phyloP scores from a whole-genome alignment of 2,113 vertebrate species.

The Cheilinus undulatus region DNA sequence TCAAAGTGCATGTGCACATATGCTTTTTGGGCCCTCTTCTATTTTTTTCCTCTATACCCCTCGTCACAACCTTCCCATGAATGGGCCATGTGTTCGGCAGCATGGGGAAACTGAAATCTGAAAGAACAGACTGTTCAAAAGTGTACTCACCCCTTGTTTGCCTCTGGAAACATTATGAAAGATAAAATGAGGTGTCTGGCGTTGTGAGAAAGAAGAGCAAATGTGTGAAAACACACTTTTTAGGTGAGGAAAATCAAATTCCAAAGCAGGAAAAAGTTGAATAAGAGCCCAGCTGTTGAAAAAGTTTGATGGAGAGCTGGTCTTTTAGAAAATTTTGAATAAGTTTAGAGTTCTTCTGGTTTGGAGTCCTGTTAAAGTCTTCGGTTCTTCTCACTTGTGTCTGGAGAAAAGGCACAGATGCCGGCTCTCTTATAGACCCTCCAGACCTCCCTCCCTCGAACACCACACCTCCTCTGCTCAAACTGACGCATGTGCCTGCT shows the following conservation, averaged over 20 bases:
- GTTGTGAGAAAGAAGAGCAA: neutral
- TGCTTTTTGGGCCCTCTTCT: neutral
- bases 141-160: constrained; percentile 71
- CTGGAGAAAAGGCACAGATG: neutral
- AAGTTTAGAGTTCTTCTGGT: neutral
- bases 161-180: constrained; percentile 75
- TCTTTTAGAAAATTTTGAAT: too few species aligned
- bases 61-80: neutral
- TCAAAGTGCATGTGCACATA: neutral
- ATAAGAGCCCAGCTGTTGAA: neutral
- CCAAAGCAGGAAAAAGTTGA: neutral
- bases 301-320: neutral
- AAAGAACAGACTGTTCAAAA: neutral
- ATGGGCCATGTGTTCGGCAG: constrained; percentile 21
- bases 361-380: neutral
- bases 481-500: constrained; percentile 23
- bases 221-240: neutral
- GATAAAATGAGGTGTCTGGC: neutral
- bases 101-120: neutral
- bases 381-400: neutral
- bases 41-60: neutral
- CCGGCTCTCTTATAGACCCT: constrained; percentile 58
- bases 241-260: neutral
- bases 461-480: neutral
- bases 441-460: neutral